These are phyloP conservation scores for Diachrysia chrysitis DNA, from an alignment of 2,888 invertebrate species.

Conservation along the genomic window DNA sequence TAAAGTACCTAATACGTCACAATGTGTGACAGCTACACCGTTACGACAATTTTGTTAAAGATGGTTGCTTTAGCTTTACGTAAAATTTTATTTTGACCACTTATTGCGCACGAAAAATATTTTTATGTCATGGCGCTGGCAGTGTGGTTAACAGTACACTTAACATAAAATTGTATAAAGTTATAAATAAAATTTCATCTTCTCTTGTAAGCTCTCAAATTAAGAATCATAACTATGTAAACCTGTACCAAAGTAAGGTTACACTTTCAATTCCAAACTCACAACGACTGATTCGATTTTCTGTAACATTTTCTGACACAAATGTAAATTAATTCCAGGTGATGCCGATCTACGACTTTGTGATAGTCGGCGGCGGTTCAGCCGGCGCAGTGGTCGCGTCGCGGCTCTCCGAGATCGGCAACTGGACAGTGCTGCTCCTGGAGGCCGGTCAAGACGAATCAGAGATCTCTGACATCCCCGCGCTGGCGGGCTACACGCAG, in stretches of 20 bases:
- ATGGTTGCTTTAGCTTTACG: no score
- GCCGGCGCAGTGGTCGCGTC: constrained; percentile 97
- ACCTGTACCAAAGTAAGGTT: no score
- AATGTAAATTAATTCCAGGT: constrained; percentile 87
- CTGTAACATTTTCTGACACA: not conserved
- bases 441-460: constrained; percentile 97
- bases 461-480: constrained; percentile 96
- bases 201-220: no score
- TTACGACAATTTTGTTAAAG: no score
- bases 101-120: no score
- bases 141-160: no score
- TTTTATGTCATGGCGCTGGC: no score
- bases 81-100: no score
- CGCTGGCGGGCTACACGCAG: constrained; percentile 95
- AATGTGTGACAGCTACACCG: not conserved
- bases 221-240: no score
- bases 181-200: not conserved
- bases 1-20: not conserved
- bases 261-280: no score
- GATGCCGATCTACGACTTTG: constrained; percentile 94
- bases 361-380: constrained; percentile 96
- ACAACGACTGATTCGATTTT: not conserved
- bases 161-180: not conserved
- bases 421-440: constrained; percentile 95
- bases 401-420: constrained; percentile 93